Percentiles rank a stretch among this genome's conserved stretches.
Evolutionary conservation across 1,140 invertebrate genomes (phyloP).

Genomic region (Brachionus manjavacas): DNA sequence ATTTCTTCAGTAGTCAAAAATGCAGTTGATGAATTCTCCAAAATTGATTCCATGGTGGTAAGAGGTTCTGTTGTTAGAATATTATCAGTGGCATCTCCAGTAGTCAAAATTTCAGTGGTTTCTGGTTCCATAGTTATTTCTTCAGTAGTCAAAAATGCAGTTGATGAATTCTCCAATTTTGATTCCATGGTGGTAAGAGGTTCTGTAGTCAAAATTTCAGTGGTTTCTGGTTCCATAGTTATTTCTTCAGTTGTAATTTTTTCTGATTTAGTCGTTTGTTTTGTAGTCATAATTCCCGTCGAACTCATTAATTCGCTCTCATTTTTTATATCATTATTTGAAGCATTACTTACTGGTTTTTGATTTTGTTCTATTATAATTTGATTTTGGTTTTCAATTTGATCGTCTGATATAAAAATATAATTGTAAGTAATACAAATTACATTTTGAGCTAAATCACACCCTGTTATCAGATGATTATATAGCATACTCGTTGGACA

Average conservation of each 20-base stretch:
- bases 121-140: background rate
- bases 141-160: background rate
- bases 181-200: background rate
- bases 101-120: background rate
- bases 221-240: too few relatives aligned
- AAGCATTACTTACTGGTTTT: background rate
- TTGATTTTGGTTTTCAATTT: background rate
- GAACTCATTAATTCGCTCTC: background rate
- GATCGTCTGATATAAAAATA: background rate
- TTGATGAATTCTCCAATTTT: background rate
- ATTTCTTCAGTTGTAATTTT: background rate
- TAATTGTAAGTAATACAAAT: constrained; percentile 23
- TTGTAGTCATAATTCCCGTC: background rate
- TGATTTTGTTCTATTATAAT: background rate
- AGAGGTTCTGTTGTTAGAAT: too few relatives aligned
- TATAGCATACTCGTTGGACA: constrained; percentile 11
- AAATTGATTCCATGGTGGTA: background rate
- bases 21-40: background rate
- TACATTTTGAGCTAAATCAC: constrained; percentile 25
- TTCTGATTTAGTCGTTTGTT: background rate
- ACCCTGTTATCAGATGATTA: background rate
- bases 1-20: background rate
- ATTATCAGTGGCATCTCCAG: background rate
- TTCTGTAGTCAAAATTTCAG: too few relatives aligned
- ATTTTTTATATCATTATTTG: background rate